phyloP scores from a whole-genome alignment of 2,888 invertebrate genomes.

The Nudaria mundana region DNA sequence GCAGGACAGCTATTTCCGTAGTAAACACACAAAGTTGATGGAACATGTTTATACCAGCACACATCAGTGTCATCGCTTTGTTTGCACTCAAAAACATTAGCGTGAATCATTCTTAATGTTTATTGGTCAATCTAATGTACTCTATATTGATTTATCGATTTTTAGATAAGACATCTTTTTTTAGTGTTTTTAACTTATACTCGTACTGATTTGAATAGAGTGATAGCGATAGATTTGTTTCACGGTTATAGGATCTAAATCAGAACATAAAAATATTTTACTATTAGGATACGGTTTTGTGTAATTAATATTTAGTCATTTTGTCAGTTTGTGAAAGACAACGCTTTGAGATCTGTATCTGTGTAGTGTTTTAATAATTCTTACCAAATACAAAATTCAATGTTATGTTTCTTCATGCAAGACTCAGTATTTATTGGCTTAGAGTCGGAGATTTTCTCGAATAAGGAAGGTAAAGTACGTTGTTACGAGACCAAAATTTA shows the following conservation, averaged over 20 bases:
- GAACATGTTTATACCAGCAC: constrained; percentile 28
- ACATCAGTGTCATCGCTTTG: constrained; percentile 10
- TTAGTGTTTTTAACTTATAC: not conserved
- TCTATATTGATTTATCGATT: not conserved
- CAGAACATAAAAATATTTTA: no score
- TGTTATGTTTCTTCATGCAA: constrained; percentile 11
- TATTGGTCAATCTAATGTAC: constrained; percentile 7
- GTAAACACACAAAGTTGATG: constrained; percentile 23
- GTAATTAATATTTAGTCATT: constrained; percentile 12
- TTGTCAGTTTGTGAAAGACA: constrained; percentile 10
- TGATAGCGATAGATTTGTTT: no score
- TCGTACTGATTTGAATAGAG: not conserved
- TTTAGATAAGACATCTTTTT: constrained; percentile 5
- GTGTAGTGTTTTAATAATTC: constrained; percentile 17
- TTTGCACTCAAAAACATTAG: constrained; percentile 16
- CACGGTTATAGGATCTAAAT: no score
- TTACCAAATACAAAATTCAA: constrained; percentile 25
- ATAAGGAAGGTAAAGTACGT: constrained; percentile 3
- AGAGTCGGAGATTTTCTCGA: no score
- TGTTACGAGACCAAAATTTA: constrained; percentile 10
- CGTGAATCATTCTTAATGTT: constrained; percentile 8
- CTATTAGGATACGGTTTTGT: no score
- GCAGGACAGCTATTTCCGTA: constrained; percentile 32
- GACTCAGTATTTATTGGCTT: constrained; percentile 11
- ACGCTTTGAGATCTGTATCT: constrained; percentile 17